A percentile compares a stretch with the other conserved stretches of the same genome.
phyloP scores from a whole-genome alignment of 2,797 vertebrate genomes.

The Poeciliopsis turneri region DNA sequence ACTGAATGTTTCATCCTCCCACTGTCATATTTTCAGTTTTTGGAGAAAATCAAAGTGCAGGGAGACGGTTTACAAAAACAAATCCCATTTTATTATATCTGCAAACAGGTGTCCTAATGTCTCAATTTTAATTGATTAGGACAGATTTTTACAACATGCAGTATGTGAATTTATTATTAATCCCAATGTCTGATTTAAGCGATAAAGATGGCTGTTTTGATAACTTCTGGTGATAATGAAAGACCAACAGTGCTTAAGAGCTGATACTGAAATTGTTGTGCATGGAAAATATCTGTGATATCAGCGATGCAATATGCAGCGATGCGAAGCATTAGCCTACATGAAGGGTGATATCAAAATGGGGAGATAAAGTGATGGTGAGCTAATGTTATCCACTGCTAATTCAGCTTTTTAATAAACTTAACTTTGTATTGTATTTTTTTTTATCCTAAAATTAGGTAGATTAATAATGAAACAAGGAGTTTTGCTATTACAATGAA shows the following conservation, averaged over 20 bases:
- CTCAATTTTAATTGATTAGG: neutral
- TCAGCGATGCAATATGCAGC: too few species aligned
- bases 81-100: neutral
- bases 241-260: neutral
- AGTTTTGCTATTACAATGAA: neutral
- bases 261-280: neutral
- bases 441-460: neutral
- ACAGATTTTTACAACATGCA: neutral
- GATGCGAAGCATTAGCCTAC: neutral
- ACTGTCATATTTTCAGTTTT: conserved; percentile 1
- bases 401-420: neutral
- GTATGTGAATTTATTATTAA: neutral
- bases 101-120: neutral
- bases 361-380: neutral
- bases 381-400: neutral
- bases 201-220: neutral
- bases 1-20: conserved; percentile 1
- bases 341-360: neutral
- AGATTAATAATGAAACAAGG: neutral
- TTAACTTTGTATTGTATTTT: neutral
- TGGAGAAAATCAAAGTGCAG: neutral
- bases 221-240: neutral
- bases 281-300: neutral
- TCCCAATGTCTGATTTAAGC: neutral
- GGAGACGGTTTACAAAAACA: neutral